Evolutionary conservation across 2,113 vertebrate species (phyloP).

Genomic region (Hydrolagus affinis): DNA sequence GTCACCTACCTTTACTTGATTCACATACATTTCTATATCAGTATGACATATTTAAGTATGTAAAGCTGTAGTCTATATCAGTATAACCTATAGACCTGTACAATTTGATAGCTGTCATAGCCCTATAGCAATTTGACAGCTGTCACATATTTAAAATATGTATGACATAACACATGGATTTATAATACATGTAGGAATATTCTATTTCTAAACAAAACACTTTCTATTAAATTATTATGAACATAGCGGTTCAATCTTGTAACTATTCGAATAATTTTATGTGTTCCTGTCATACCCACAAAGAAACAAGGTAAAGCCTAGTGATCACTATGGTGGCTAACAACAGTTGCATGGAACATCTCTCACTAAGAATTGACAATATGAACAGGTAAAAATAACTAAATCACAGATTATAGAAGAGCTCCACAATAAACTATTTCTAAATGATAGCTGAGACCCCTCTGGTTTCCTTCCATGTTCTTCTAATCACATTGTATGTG

Average conservation of each 20-base stretch:
- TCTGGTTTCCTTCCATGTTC: too few relatives aligned
- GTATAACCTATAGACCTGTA: conserved; percentile 17
- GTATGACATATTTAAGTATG: not conserved
- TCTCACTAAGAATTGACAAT: not conserved
- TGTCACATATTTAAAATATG: not conserved
- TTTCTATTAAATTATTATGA: not conserved
- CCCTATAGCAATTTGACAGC: not conserved
- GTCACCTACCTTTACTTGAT: too few relatives aligned
- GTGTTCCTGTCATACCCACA: not conserved
- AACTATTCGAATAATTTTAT: not conserved
- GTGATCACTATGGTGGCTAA: not conserved
- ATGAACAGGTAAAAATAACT: not conserved
- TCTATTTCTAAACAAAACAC: not conserved
- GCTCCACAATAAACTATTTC: not conserved
- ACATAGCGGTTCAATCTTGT: not conserved
- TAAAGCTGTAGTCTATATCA: not conserved
- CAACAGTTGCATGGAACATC: not conserved
- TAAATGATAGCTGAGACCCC: not conserved
- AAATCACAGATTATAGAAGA: not conserved
- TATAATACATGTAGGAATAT: not conserved
- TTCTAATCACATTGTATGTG: too few relatives aligned
- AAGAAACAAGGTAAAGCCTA: not conserved
- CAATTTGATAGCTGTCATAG: not conserved
- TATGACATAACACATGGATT: not conserved
- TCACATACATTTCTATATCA: not conserved